Conservation (phyloP, 53 echinoderm and acorn worm species). For the Hippasteria phrygiana region DNA sequence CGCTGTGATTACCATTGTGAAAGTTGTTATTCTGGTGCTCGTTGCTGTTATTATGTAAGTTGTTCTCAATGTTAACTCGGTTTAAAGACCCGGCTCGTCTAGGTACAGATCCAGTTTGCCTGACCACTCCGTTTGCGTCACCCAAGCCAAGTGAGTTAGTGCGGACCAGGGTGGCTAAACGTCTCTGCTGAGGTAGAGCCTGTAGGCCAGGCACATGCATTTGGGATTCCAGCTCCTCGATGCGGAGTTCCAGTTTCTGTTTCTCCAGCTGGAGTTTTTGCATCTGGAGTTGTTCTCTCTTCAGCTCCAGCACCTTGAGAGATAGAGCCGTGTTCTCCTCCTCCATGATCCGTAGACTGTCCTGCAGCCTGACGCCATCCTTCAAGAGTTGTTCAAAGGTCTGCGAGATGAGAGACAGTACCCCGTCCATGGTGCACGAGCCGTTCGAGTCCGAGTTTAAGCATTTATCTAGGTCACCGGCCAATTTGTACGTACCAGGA, state of each 20-base stretch:
- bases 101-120: constrained; percentile 38
- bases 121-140: constrained; percentile 15
- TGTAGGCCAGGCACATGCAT: background rate
- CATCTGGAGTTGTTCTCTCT: constrained; percentile 88
- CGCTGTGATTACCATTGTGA: constrained; percentile 39
- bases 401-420: constrained; percentile 82
- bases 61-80: constrained; percentile 42
- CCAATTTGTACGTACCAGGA: constrained; percentile 77
- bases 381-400: constrained; percentile 93
- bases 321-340: constrained; percentile 92
- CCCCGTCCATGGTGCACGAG: constrained; percentile 82
- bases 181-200: constrained; percentile 53
- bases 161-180: constrained; percentile 72
- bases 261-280: constrained; percentile 91
- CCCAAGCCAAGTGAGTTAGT: constrained; percentile 79
- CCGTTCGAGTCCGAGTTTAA: constrained; percentile 78
- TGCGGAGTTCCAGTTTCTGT: constrained; percentile 89
- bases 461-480: constrained; percentile 81
- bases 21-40: constrained; percentile 23
- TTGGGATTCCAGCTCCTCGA: constrained; percentile 89
- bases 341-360: constrained; percentile 79
- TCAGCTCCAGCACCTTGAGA: constrained; percentile 89
- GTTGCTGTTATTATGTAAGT: constrained; percentile 10
- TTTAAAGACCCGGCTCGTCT: constrained; percentile 44
- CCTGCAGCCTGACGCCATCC: constrained; percentile 89